Percentiles rank a stretch among this genome's conserved stretches.
Conservation (phyloP, 2,888 invertebrate genomes). For the Campopleginae sp. region DNA sequence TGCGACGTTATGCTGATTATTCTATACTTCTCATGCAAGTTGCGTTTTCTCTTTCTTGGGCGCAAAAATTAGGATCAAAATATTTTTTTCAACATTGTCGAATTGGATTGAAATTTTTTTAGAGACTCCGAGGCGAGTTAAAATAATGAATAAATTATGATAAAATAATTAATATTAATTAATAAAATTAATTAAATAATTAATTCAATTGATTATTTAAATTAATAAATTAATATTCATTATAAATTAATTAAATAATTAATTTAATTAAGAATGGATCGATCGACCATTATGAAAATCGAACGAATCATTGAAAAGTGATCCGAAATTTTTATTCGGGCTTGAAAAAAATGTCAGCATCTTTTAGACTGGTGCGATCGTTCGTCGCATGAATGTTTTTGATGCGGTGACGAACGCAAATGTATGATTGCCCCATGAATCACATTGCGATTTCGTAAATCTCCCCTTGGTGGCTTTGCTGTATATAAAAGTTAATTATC, state of each 20-base stretch:
- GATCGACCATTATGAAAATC: no score
- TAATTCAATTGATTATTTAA: no score
- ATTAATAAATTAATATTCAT: no score
- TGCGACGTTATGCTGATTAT: neutral
- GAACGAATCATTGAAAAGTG: no score
- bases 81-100: conserved; percentile 1
- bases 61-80: neutral
- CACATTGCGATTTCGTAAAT: neutral
- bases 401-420: neutral
- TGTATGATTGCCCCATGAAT: neutral
- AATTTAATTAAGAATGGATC: no score
- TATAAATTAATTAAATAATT: no score
- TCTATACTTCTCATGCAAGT: neutral
- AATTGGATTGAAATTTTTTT: neutral
- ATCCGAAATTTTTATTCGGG: neutral
- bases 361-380: neutral
- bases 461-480: neutral
- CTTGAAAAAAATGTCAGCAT: neutral
- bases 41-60: neutral
- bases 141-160: no score
- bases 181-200: no score
- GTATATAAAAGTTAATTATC: conserved; percentile 12
- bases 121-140: neutral
- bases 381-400: no score
- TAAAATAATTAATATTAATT: no score